Percentiles rank a stretch among this genome's conserved stretches.
phyloP scores from a whole-genome alignment of 2,113 vertebrate genomes.

The Vimba vimba region DNA sequence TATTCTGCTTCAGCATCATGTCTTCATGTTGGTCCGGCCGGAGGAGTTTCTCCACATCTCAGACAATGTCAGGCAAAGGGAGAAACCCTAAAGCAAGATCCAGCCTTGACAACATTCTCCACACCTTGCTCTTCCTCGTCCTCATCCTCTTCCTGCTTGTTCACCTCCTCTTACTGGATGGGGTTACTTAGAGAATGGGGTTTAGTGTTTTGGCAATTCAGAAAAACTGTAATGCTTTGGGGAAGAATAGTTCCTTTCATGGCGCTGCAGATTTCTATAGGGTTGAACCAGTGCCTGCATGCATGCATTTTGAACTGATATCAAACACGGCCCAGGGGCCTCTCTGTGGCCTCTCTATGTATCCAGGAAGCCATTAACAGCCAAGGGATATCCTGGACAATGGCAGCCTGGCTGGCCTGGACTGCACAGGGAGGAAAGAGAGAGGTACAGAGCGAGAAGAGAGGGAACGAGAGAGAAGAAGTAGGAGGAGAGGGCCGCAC shows the following conservation, averaged over 20 bases:
- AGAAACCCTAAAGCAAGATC: too few species aligned
- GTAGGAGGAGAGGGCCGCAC: constrained; percentile 59
- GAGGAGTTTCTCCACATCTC: too few species aligned
- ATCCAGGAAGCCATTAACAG: constrained; percentile 84
- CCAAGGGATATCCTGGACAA: constrained; percentile 81
- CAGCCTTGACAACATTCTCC: too few species aligned
- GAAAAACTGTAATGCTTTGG: neutral
- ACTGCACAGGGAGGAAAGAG: constrained; percentile 61
- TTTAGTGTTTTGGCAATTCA: too few species aligned
- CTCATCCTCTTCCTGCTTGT: too few species aligned
- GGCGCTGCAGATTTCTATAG: constrained; percentile 2
- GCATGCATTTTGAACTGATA: constrained; percentile 39
- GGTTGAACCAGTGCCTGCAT: constrained; percentile 34
- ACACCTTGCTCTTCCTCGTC: too few species aligned
- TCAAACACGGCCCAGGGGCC: constrained; percentile 45
- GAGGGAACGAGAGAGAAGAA: constrained; percentile 53
- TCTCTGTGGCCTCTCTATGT: constrained; percentile 70
- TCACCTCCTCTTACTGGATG: too few species aligned
- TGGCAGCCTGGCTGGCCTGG: constrained; percentile 68
- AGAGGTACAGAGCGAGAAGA: constrained; percentile 46
- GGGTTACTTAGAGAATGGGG: too few species aligned
- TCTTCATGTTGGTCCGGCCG: too few species aligned
- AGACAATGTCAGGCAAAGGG: too few species aligned
- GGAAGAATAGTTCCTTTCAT: constrained; percentile 28
- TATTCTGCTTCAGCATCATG: too few species aligned